A percentile compares a stretch with the other conserved stretches of the same genome.
These are phyloP conservation scores for Puma concolor DNA, from an alignment of 2,113 vertebrate genomes.

Conservation along the genomic window DNA sequence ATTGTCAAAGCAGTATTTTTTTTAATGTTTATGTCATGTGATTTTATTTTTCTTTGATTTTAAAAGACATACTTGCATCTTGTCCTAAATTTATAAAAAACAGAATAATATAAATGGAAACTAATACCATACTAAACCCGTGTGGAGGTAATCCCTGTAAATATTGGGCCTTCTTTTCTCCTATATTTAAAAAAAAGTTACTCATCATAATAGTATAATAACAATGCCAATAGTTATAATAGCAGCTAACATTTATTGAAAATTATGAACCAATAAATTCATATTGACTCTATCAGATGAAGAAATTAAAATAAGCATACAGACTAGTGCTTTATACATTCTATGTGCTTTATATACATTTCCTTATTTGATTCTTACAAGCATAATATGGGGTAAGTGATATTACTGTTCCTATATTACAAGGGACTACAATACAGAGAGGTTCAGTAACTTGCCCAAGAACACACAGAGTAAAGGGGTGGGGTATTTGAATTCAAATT, in stretches of 20 bases:
- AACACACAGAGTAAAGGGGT: background rate
- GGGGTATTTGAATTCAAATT: background rate
- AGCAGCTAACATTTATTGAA: background rate
- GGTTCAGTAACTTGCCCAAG: background rate
- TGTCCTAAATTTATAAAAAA: background rate
- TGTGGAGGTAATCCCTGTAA: background rate
- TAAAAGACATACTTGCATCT: background rate
- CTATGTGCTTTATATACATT: background rate
- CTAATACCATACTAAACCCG: background rate
- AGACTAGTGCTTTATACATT: background rate
- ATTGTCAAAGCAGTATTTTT: background rate
- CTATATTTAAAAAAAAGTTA: background rate
- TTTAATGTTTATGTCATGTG: background rate
- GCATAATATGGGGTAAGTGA: background rate
- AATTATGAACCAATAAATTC: background rate
- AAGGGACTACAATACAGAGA: background rate
- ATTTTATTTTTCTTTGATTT: slow-evolving; percentile 40
- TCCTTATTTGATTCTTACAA: background rate
- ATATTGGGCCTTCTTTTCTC: background rate
- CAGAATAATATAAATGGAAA: slow-evolving; percentile 9
- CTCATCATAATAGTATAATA: background rate
- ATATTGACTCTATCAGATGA: background rate
- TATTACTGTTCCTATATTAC: background rate
- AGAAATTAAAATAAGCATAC: background rate
- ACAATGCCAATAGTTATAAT: background rate